phyloP scores from a whole-genome alignment of 2,888 invertebrate genomes.

The Dolichomitus sp. region DNA sequence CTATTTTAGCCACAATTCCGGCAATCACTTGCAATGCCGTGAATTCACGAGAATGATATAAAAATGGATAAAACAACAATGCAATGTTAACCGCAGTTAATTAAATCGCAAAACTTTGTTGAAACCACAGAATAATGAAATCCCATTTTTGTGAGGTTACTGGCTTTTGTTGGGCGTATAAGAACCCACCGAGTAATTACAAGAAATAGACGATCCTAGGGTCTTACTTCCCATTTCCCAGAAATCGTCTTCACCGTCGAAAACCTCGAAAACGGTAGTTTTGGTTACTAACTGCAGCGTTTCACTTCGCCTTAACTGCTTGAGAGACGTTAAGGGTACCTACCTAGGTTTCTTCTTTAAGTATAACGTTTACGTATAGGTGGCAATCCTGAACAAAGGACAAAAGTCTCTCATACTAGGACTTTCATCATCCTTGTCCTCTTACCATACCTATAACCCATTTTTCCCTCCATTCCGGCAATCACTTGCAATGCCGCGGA shows the following conservation, averaged over 20 bases:
- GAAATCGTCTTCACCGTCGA: background rate
- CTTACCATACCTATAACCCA: slow-evolving; percentile 15
- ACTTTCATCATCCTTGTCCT: background rate
- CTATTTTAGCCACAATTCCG: background rate
- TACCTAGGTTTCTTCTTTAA: background rate
- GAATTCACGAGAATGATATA: slow-evolving; percentile 17
- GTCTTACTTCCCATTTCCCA: background rate
- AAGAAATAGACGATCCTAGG: background rate
- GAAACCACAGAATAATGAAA: too few species aligned
- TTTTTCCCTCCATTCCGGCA: slow-evolving; percentile 6
- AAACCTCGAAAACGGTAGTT: background rate
- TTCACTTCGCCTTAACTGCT: background rate
- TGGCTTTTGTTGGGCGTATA: too few species aligned
- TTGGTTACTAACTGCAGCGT: background rate
- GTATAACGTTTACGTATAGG: background rate
- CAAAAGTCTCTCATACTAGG: background rate
- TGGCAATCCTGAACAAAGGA: background rate
- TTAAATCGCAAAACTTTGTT: too few species aligned
- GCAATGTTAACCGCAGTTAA: background rate
- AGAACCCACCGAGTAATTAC: too few species aligned
- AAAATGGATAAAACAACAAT: slow-evolving; percentile 30
- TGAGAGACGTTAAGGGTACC: too few species aligned
- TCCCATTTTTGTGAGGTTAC: too few species aligned
- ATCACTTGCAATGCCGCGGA: slow-evolving; percentile 22
- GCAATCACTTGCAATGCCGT: slow-evolving; percentile 24